These are phyloP conservation scores for Desoria tigrina DNA, from an alignment of 2,888 invertebrate species.

Conservation along the genomic window DNA sequence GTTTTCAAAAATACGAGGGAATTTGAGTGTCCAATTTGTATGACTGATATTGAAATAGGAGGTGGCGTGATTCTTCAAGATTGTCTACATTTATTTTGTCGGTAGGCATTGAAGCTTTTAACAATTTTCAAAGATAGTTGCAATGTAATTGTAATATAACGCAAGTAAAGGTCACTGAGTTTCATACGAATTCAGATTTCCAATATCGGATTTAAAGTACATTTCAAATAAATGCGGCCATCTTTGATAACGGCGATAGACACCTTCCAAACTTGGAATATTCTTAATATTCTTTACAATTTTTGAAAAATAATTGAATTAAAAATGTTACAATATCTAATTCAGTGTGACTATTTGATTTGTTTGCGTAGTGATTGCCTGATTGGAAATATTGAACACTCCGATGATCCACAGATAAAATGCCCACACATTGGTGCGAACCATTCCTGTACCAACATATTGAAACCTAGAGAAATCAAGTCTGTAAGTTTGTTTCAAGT, in stretches of 20 bases:
- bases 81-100: constrained; percentile 85
- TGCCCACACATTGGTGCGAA: constrained; percentile 79
- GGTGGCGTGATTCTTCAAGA: constrained; percentile 78
- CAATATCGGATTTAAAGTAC: neutral
- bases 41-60: constrained; percentile 65
- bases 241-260: neutral
- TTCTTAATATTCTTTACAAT: too few species aligned
- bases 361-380: constrained; percentile 64
- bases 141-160: too few species aligned
- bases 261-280: too few species aligned
- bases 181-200: too few species aligned
- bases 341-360: too few species aligned
- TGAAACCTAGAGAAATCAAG: constrained; percentile 82
- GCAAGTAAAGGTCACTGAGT: too few species aligned
- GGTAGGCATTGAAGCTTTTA: constrained; percentile 56
- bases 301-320: too few species aligned
- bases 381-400: constrained; percentile 69
- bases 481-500: constrained; percentile 60
- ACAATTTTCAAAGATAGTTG: neutral
- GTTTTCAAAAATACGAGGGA: constrained; percentile 69
- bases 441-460: constrained; percentile 71
- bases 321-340: too few species aligned
- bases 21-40: constrained; percentile 84
- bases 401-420: constrained; percentile 73
- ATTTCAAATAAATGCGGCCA: constrained; percentile 1